Percentiles rank a stretch among this genome's conserved stretches.
These are phyloP conservation scores for Hippolais icterina DNA, from an alignment of 2,113 vertebrate genomes.

Conservation along the genomic window DNA sequence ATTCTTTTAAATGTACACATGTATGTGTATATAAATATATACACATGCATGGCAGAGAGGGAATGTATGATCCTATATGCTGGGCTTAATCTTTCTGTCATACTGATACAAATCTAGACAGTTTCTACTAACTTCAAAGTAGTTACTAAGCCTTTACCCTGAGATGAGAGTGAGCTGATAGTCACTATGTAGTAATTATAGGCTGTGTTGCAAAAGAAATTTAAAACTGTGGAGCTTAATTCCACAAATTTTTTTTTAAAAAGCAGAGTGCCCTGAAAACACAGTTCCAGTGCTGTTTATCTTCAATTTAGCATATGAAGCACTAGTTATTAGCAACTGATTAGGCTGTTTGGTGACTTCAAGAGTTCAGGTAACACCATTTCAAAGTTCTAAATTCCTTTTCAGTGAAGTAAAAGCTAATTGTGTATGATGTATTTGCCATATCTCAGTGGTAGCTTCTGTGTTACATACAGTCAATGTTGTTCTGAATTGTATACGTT, in stretches of 20 bases:
- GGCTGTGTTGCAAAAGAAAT: not conserved
- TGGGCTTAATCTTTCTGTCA: not conserved
- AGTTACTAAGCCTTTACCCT: not conserved
- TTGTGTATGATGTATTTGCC: constrained; percentile 67
- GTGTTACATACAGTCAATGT: constrained; percentile 54
- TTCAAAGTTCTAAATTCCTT: constrained; percentile 52
- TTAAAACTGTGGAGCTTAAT: not conserved
- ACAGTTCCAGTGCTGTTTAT: constrained; percentile 26
- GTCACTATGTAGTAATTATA: not conserved
- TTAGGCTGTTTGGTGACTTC: not conserved
- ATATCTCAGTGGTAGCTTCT: constrained; percentile 66
- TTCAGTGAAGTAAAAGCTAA: constrained; percentile 66
- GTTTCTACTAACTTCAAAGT: not conserved
- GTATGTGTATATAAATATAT: not conserved
- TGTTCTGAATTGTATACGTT: constrained; percentile 66
- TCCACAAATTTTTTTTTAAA: not conserved
- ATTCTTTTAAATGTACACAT: not conserved
- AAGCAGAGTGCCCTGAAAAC: not conserved
- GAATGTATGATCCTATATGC: not conserved
- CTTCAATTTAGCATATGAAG: not conserved
- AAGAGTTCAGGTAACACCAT: constrained; percentile 28
- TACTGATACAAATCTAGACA: not conserved
- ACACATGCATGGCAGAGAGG: not conserved
- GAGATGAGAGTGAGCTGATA: not conserved
- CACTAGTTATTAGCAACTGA: not conserved